Evolutionary conservation across 2,113 vertebrate species (phyloP).

Genomic region (Cebidichthys violaceus): DNA sequence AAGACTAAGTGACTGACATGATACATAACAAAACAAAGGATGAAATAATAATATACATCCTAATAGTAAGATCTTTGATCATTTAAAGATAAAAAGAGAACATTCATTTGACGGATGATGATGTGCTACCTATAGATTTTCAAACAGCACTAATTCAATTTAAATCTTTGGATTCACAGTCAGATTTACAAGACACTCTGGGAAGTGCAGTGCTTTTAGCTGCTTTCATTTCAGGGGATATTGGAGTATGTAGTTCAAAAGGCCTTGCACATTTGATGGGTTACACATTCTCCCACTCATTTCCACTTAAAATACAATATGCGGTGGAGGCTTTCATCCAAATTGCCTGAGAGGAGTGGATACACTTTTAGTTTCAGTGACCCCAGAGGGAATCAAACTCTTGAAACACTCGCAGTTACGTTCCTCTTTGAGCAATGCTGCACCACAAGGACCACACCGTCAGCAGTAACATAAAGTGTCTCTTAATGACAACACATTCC

Average conservation of each 20-base stretch:
- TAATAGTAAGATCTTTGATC: background rate
- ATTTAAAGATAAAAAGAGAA: background rate
- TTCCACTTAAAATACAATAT: conserved; percentile 64
- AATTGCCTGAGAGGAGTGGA: conserved; percentile 55
- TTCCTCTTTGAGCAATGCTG: conserved; percentile 41
- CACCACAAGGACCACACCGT: conserved; percentile 36
- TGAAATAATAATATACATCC: background rate
- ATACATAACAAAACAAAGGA: background rate
- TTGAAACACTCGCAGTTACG: conserved; percentile 49
- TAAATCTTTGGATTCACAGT: background rate
- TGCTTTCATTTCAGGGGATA: conserved; percentile 45
- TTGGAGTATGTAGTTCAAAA: conserved; percentile 46
- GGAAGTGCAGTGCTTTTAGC: conserved; percentile 29
- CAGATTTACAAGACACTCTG: conserved; percentile 16
- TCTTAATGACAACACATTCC: conserved; percentile 46
- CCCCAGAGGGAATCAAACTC: conserved; percentile 62
- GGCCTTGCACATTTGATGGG: conserved; percentile 44
- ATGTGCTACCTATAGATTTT: background rate
- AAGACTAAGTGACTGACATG: background rate
- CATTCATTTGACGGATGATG: background rate
- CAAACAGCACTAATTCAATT: conserved; percentile 12
- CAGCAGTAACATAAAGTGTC: conserved; percentile 45
- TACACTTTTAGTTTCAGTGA: conserved; percentile 65
- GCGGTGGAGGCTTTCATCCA: conserved; percentile 58
- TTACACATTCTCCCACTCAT: conserved; percentile 65